Percentiles rank a stretch among this genome's conserved stretches.
These are phyloP conservation scores for Sylvia borin DNA, from an alignment of 2,797 vertebrate genomes.

Conservation along the genomic window DNA sequence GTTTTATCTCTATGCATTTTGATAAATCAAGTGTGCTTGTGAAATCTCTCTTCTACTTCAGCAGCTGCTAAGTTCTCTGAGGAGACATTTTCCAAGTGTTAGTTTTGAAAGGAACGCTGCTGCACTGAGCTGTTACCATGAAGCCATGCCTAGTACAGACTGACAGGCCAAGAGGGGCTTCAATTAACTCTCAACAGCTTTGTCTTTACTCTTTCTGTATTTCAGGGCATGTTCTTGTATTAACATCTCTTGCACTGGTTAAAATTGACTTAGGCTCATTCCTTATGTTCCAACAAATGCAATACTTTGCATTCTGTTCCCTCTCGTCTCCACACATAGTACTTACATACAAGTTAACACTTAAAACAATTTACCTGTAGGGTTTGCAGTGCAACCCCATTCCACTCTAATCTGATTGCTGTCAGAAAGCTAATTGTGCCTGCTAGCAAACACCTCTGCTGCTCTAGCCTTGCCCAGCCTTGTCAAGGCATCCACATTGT, in stretches of 20 bases:
- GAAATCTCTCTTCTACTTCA: neutral
- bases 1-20: neutral
- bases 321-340: neutral
- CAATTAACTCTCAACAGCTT: neutral
- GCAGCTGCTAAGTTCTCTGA: neutral
- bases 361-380: neutral
- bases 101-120: neutral
- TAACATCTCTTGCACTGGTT: neutral
- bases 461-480: neutral
- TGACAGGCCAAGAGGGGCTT: neutral
- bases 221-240: neutral
- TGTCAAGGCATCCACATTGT: neutral
- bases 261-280: neutral
- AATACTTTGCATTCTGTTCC: neutral
- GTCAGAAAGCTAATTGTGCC: neutral
- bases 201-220: neutral
- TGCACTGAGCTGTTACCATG: neutral
- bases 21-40: neutral
- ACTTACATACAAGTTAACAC: neutral
- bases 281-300: neutral
- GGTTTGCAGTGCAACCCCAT: neutral
- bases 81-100: neutral
- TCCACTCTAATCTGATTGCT: neutral
- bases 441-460: neutral
- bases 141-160: neutral